Evolutionary conservation across 2,797 vertebrate genomes (phyloP).

Genomic region (Gorsachius magnificus): DNA sequence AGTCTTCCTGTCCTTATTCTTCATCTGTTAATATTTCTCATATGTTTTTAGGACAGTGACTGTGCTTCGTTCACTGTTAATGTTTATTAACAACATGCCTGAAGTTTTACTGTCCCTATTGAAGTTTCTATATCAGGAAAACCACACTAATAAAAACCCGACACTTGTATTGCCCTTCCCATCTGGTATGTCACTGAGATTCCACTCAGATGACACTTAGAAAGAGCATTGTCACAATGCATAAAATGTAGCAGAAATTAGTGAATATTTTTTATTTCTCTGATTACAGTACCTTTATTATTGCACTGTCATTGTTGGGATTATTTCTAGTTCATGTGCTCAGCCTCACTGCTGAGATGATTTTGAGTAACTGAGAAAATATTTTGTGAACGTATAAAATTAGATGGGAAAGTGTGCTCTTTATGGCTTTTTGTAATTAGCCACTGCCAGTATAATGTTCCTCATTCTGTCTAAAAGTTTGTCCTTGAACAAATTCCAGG

Average conservation of each 20-base stretch:
- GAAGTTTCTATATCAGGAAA: not conserved
- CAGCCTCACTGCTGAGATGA: not conserved
- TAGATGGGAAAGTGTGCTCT: not conserved
- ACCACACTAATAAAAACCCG: not conserved
- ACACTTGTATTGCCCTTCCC: not conserved
- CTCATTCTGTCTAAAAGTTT: slow-evolving; percentile 16
- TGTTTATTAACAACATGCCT: not conserved
- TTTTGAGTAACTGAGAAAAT: not conserved
- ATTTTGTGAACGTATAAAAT: not conserved
- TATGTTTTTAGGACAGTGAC: not conserved
- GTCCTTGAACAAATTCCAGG: slow-evolving; percentile 30
- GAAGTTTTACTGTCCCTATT: not conserved
- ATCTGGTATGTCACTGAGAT: not conserved
- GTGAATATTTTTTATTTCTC: not conserved
- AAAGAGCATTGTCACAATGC: not conserved
- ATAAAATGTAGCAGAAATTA: not conserved
- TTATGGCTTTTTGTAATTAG: not conserved
- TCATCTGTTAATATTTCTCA: not conserved
- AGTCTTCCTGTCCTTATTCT: not conserved
- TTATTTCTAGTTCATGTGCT: not conserved
- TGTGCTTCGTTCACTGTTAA: not conserved
- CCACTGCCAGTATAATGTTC: not conserved
- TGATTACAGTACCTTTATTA: not conserved
- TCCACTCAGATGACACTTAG: not conserved
- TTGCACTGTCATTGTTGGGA: not conserved